Base-by-base conservation (phyloP, 2,888 invertebrate species). In the Rhagium mordax region DNA sequence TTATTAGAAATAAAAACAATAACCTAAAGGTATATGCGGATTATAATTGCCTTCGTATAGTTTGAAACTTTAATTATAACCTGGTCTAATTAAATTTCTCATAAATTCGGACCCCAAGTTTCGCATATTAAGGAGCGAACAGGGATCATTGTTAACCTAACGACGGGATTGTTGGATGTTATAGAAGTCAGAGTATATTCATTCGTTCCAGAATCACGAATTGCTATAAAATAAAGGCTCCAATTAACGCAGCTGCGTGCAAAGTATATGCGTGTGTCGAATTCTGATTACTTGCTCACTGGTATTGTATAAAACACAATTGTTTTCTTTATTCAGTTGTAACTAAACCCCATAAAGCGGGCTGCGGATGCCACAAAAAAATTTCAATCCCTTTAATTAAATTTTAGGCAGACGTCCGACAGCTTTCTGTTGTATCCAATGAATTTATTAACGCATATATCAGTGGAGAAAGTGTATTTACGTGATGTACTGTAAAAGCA, bases 171-270 rank as follows among this genome's bases (percentile, higher is more conserved):
- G 80, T 78, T 77, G 74, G 76, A 75, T 75, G 65, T 66, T 59
- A 71, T 71, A 57, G 57, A 66, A 60, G 67, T 57, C 57, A 21
- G 55, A 24, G 72, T 73, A 70, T 75, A 74, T 76, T 75, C 75
- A 75, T 78, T 76, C 79, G 77, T 78, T 78, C 71, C 78, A 72
- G 80, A 77, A 82, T 83, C 84, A 84, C 83, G 84, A 82, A 81
- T 81, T 76, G 68, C 80, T 77, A 82, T 81, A 83, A 83, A 83
- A 82, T 83, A 84, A 83, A 84, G 81, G 81, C 79, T 79, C 79
- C 81, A 84, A 84, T 84, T 84, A 84, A 84, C 82, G 82, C 84
- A 84, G 84, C 83, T 84, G 84, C 82, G 83, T 83, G 81, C 81
- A 81, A 82, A 70, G 21, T 82, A 65, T 53, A 79, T 78, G 79